A percentile compares a stretch with the other conserved stretches of the same genome.
phyloP scores from a whole-genome alignment of 2,888 invertebrate genomes.

The Pammene fasciana region DNA sequence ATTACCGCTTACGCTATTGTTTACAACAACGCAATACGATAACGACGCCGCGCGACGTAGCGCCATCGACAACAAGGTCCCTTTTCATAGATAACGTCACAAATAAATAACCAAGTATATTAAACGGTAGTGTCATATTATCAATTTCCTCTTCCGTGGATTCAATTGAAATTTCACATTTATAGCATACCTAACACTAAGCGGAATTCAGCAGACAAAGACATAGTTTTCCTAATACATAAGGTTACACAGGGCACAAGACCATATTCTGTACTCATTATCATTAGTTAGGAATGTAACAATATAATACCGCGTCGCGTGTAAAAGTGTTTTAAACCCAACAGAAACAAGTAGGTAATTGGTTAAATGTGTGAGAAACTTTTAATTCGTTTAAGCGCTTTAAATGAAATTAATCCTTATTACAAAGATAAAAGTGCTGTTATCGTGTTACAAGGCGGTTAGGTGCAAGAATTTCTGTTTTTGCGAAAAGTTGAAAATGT shows the following conservation, averaged over 20 bases:
- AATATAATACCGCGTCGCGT: slow-evolving; percentile 22
- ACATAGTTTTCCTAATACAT: slow-evolving; percentile 18
- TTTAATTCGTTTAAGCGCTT: slow-evolving; percentile 22
- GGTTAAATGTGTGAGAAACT: slow-evolving; percentile 38
- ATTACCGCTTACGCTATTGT: too few relatives aligned
- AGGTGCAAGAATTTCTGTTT: background rate
- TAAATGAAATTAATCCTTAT: slow-evolving; percentile 8
- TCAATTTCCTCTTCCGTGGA: slow-evolving; percentile 6
- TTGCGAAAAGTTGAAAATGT: background rate
- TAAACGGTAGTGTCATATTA: background rate
- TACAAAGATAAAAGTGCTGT: background rate
- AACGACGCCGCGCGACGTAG: too few relatives aligned
- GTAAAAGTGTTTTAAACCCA: slow-evolving; percentile 23
- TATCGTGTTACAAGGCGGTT: background rate
- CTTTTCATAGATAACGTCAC: too few relatives aligned
- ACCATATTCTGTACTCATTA: slow-evolving; percentile 13
- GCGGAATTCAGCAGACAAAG: slow-evolving; percentile 10
- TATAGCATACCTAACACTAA: background rate
- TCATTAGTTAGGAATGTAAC: slow-evolving; percentile 27
- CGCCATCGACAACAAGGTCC: too few relatives aligned
- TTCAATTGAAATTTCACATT: slow-evolving; percentile 7
- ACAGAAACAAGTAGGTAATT: slow-evolving; percentile 30
- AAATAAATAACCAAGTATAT: too few relatives aligned
- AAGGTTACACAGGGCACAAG: background rate
- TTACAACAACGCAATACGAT: too few relatives aligned